Base-by-base conservation (phyloP, 2,113 vertebrate species). In the Talpa occidentalis region DNA sequence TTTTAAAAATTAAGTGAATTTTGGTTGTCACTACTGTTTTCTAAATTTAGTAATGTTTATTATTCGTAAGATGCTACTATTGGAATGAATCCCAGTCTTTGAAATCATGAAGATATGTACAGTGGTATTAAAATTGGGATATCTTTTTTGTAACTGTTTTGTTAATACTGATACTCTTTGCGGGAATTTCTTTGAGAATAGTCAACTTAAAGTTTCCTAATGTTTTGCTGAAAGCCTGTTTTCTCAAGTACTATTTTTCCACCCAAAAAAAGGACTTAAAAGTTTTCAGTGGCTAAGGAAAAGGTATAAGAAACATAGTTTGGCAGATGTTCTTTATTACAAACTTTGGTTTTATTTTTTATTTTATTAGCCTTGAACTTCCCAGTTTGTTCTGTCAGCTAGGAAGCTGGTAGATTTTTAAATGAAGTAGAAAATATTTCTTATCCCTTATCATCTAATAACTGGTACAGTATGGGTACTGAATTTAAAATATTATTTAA, bases 1-100 rank as follows among this genome's bases (percentile, higher is more conserved):
- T 85, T 89, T 84, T 9, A 77, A 92, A 95, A 79, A n/a, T 62
- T 32, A 82, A 81, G 16, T 76, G 10, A 89, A 35, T 91, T 95
- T 94, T 79, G 30, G 30, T 90, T 73, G 59, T 73, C 49, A 67
- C 22, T 83, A 30, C 30, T 73, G 4, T 42, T 80, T 94, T 84
- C 42, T 60, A 52, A 78, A 92, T 88, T 69, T 76, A 80, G 8
- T 69, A 15, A 56, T 87, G 44, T 80, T 93, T 84, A 56, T 81
- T 91, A 24, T 74, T 95, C 3, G 30, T 30, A 73, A 74, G 94
- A 92, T 84, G 60, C 26, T 77, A 76, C 54, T 24, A 67, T 62
- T 90, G 6, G 59, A 84, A 19, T 94, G 32, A 37, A 79, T 66
- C n/a, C n/a, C 76, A 21, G 60, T 28, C 70, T 95, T 94, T 66